These are phyloP conservation scores for Halocynthia roretzi DNA, from an alignment of 23 tunicate genomes.

Conservation along the genomic window DNA sequence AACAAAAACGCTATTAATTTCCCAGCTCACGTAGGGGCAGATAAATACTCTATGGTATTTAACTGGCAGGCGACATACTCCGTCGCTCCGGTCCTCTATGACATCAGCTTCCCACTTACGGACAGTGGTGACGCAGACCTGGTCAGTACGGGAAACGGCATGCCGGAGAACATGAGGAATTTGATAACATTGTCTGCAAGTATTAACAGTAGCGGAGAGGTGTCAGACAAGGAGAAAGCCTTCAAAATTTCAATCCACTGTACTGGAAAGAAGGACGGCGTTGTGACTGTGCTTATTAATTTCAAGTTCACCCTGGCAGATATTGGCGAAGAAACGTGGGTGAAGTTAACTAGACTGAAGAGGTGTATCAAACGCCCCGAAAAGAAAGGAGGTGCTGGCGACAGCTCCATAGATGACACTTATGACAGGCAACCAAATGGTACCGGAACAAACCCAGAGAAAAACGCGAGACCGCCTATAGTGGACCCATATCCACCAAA, in stretches of 20 bases:
- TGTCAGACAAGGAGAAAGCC: conserved; percentile 8
- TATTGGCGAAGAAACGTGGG: neutral
- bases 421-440: neutral
- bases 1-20: conserved; percentile 72
- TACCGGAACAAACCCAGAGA: neutral
- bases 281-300: conserved; percentile 33
- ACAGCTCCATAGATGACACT: neutral
- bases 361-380: conserved; percentile 41
- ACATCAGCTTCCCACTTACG: conserved; percentile 1
- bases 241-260: conserved; percentile 36
- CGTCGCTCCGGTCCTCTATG: conserved; percentile 14
- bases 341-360: conserved; percentile 48
- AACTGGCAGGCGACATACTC: conserved; percentile 38
- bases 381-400: neutral
- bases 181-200: neutral
- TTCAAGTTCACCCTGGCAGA: conserved; percentile 13
- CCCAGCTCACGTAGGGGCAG: conserved; percentile 55
- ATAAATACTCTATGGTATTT: conserved; percentile 33
- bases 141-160: neutral
- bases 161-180: neutral
- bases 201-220: conserved; percentile 21
- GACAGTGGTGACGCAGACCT: neutral
- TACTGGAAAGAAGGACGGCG: conserved; percentile 39
- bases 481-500: neutral
- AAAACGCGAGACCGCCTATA: neutral